Base-by-base conservation (phyloP, 30 jellyfish, hydroid and myxozoan species). In the Mastigias papua region DNA sequence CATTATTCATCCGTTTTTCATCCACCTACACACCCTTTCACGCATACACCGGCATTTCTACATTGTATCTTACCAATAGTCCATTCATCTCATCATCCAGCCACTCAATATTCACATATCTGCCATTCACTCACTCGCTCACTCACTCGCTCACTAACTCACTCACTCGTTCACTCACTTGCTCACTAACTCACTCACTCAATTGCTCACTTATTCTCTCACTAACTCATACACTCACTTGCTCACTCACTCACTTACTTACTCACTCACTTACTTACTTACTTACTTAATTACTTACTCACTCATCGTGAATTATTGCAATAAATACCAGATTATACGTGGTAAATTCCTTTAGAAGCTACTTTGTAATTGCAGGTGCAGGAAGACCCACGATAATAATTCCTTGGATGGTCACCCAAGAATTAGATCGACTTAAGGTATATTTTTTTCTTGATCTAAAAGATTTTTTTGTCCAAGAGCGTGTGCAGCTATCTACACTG, bases 321-420 rank as follows among this genome's bases (percentile, higher is more conserved):
- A n/a, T n/a, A n/a, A n/a, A n/a, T n/a, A n/a, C n/a, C n/a, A n/a
- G n/a, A n/a, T n/a, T n/a, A n/a, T n/a, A n/a, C n/a, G n/a, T n/a
- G n/a, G n/a, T n/a, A n/a, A n/a, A n/a, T n/a, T n/a, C n/a, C n/a
- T n/a, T n/a, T n/a, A n/a, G n/a, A n/a, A n/a, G n/a, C n/a, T n/a
- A n/a, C n/a, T n/a, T n/a, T n/a, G n/a, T 30, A 30, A 34, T 37
- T n/a, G 15, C 65, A 85, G 94, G 94, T 23, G 88, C 83, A 6
- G 99, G 99, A 50, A 51, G 92, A 46, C 99, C 99, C 51, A 89
- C 85, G 9, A 33, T 95, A 16, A 58, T 85, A 20, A 90, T 95
- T 65, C 99, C 99, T 1, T 95, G 99, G 99, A 95, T 90, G 97
- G 99, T 95, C 23, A 79, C 87, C 0, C 97, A 95, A 71, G 99